phyloP scores from a whole-genome alignment of 2,888 invertebrate species.

The Thecophora atra region DNA sequence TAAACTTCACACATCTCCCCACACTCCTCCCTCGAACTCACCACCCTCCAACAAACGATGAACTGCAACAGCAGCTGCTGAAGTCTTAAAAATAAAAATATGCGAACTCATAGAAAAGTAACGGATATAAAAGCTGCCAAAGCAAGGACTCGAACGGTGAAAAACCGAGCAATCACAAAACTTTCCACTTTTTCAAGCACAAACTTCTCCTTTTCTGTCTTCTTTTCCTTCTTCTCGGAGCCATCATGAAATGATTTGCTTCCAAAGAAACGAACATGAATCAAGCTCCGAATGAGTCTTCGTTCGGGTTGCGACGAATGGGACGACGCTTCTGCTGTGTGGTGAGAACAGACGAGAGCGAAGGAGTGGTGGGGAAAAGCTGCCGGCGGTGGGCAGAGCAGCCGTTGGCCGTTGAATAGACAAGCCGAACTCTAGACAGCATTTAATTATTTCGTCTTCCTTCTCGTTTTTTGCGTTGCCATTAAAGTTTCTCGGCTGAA shows the following conservation, averaged over 20 bases:
- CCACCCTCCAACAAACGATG: background rate
- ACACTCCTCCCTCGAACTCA: background rate
- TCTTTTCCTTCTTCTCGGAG: background rate
- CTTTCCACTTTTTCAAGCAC: conserved; percentile 6
- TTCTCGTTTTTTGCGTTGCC: background rate
- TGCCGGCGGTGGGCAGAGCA: background rate
- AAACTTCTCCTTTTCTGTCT: background rate
- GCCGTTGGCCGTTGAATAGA: background rate
- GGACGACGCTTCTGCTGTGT: background rate
- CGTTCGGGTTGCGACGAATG: background rate
- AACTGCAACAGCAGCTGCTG: conserved; percentile 1
- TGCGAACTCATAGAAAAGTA: background rate
- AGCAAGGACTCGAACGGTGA: conserved; percentile 14
- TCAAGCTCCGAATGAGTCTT: background rate
- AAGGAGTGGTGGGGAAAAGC: background rate
- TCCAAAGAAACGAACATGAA: background rate
- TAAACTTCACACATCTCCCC: background rate
- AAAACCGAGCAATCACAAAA: conserved; percentile 31
- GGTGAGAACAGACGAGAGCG: background rate
- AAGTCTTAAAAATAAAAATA: background rate
- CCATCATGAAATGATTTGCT: conserved; percentile 10
- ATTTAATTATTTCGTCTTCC: background rate
- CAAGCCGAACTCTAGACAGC: background rate
- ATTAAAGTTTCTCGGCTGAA: too few relatives aligned
- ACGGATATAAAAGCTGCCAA: conserved; percentile 22